Evolutionary conservation across 2,797 vertebrate genomes (phyloP).

Genomic region (Florisuga fusca): DNA sequence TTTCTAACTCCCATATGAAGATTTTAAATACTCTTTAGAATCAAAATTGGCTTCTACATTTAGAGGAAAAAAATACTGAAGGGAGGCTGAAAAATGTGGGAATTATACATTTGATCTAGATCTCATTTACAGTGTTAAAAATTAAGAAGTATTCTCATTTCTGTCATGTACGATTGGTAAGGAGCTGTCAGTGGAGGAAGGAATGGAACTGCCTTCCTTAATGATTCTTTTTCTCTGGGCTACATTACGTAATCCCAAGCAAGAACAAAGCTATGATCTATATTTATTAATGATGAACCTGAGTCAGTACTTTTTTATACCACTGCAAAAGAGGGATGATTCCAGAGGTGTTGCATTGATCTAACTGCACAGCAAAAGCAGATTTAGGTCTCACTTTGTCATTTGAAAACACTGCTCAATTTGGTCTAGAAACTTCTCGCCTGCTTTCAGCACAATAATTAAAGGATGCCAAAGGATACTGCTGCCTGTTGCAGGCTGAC

Average conservation of each 20-base stretch:
- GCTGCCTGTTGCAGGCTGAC: background rate
- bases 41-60: conserved; percentile 12
- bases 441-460: background rate
- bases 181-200: background rate
- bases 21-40: background rate
- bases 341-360: background rate
- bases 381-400: background rate
- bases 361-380: background rate
- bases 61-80: background rate
- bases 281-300: conserved; percentile 28
- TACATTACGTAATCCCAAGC: background rate
- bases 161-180: background rate
- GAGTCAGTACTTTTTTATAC: conserved; percentile 4
- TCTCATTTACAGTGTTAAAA: background rate
- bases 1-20: background rate
- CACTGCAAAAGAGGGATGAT: background rate
- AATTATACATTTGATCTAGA: background rate
- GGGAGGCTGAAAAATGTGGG: background rate
- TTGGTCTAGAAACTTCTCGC: background rate
- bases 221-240: background rate
- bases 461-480: background rate
- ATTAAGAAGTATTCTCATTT: background rate
- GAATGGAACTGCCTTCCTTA: background rate
- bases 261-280: conserved; percentile 17
- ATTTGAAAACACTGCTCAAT: background rate